Percentiles rank a stretch among this genome's conserved stretches.
Conservation (phyloP, 2,797 vertebrate genomes). For the Tarsius wallacei region DNA sequence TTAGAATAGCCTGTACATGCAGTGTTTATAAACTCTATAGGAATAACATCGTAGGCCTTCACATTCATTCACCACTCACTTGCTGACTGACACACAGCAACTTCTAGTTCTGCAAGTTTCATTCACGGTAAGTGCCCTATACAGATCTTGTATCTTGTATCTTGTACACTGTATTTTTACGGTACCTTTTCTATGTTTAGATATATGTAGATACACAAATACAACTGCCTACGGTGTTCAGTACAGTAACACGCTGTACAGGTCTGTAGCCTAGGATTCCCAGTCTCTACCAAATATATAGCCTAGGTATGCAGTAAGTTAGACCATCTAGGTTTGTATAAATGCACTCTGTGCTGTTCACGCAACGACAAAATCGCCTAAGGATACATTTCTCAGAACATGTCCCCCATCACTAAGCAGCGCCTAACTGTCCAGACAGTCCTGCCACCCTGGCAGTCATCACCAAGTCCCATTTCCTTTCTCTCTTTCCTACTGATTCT, state of each 20-base stretch:
- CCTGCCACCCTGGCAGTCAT: accelerated
- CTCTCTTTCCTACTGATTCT: not conserved
- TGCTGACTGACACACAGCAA: not conserved
- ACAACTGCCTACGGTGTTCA: not conserved
- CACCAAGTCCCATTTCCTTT: accelerated
- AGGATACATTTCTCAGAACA: not conserved
- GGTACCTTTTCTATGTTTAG: not conserved
- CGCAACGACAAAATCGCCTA: not conserved
- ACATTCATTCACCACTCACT: accelerated
- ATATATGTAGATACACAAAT: not conserved
- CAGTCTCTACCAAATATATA: accelerated
- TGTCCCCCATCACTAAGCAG: accelerated
- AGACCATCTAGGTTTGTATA: not conserved
- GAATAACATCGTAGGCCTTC: too few species aligned
- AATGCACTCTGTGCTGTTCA: not conserved
- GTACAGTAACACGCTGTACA: not conserved
- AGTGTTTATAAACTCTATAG: accelerated
- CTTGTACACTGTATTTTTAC: not conserved
- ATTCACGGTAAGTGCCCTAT: accelerated
- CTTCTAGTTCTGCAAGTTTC: not conserved
- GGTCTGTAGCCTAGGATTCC: not conserved
- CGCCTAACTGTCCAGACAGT: accelerated
- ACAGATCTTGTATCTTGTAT: too few species aligned
- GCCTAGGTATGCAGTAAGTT: not conserved
- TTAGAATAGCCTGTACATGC: not conserved